These are phyloP conservation scores for Himalopsyche japonica DNA, from an alignment of 2,888 invertebrate genomes.

Conservation along the genomic window DNA sequence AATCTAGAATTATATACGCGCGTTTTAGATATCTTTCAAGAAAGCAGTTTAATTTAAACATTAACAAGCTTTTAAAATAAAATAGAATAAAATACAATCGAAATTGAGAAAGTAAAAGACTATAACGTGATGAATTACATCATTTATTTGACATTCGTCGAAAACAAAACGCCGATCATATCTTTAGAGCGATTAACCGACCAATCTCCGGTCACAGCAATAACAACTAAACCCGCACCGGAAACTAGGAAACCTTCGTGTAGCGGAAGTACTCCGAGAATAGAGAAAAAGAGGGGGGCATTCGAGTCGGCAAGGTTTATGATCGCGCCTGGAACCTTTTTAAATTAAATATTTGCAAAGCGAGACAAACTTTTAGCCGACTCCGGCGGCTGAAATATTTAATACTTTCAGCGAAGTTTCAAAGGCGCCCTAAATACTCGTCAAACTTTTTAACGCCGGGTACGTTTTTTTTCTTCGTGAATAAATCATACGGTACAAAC, in stretches of 20 bases:
- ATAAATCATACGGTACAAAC: not conserved
- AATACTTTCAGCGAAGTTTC: not conserved
- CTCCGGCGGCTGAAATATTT: not conserved
- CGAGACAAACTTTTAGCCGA: not conserved
- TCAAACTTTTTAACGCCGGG: not conserved
- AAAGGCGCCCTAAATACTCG: not conserved
- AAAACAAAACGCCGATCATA: no score
- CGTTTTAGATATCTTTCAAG: no score
- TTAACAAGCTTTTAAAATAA: no score
- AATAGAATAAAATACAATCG: no score
- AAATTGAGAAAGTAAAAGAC: no score
- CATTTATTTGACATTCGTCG: no score
- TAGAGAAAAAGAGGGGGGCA: not conserved
- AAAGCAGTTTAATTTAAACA: no score
- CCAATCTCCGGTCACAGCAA: not conserved
- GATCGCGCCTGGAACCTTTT: not conserved
- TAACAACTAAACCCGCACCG: not conserved
- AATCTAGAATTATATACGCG: no score
- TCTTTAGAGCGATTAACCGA: not conserved
- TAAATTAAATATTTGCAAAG: not conserved
- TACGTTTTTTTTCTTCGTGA: not conserved
- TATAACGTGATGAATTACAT: no score
- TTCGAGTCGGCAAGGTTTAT: not conserved
- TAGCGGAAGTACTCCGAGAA: not conserved
- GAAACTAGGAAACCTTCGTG: not conserved